These are phyloP conservation scores for Portevinia maculata DNA, from an alignment of 2,888 invertebrate genomes.

Conservation along the genomic window DNA sequence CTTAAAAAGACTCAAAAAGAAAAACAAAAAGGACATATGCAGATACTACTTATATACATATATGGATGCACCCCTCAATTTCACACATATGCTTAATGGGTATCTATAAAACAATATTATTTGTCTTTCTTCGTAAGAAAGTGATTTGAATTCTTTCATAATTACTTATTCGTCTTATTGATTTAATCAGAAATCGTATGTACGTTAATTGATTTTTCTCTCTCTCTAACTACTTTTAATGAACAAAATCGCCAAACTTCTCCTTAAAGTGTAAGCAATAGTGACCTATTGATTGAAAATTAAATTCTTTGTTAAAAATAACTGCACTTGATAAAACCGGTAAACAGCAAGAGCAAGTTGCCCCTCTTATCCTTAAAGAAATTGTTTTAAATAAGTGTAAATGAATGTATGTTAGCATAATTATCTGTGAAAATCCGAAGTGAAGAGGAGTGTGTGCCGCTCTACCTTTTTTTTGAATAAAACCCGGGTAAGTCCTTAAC, in stretches of 20 bases:
- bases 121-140: too few species aligned
- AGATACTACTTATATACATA: background rate
- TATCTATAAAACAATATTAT: background rate
- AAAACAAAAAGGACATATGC: conserved; percentile 6
- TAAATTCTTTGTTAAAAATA: conserved; percentile 59
- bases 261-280: conserved; percentile 48
- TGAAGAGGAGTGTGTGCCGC: conserved; percentile 64
- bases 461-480: conserved; percentile 49
- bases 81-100: too few species aligned
- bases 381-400: conserved; percentile 45
- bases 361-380: conserved; percentile 56
- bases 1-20: conserved; percentile 13
- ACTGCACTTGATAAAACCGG: conserved; percentile 59
- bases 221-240: background rate
- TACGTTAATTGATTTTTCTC: background rate
- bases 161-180: too few species aligned
- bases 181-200: background rate
- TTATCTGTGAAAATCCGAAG: conserved; percentile 55
- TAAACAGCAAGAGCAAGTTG: conserved; percentile 58
- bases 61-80: too few species aligned
- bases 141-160: too few species aligned
- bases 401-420: conserved; percentile 44
- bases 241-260: conserved; percentile 1
- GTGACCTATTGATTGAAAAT: conserved; percentile 42
- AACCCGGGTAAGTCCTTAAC: conserved; percentile 48